A percentile compares a stretch with the other conserved stretches of the same genome.
phyloP scores from a whole-genome alignment of 2,888 invertebrate genomes.

The Chrysolina oricalcia region DNA sequence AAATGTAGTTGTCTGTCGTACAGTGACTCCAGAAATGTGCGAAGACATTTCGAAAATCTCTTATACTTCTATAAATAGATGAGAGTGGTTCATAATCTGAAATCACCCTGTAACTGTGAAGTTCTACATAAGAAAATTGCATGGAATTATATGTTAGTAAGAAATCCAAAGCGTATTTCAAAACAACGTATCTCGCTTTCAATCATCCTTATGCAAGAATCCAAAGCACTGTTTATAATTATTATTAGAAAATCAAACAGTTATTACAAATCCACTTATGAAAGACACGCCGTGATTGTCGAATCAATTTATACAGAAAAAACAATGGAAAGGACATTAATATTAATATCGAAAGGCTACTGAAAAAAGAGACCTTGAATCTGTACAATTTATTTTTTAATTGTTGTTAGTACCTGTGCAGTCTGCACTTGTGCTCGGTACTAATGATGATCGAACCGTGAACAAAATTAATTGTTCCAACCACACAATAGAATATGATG shows the following conservation, averaged over 20 bases:
- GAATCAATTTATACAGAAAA: background rate
- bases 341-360: background rate
- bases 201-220: background rate
- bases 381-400: background rate
- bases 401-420: background rate
- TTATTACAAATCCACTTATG: background rate
- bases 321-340: conserved; percentile 1
- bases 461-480: background rate
- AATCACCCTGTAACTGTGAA: background rate
- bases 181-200: background rate
- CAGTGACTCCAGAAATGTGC: no score
- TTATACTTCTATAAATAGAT: no score
- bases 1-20: no score
- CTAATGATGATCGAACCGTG: background rate
- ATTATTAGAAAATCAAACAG: conserved; percentile 1
- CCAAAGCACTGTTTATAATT: background rate
- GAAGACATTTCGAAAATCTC: no score
- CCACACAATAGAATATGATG: conserved; percentile 5
- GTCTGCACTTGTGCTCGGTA: background rate
- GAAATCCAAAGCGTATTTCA: background rate
- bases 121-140: background rate
- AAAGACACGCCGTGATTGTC: background rate
- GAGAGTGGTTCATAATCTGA: no score
- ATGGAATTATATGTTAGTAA: background rate
- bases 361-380: conserved; percentile 2